Base-by-base conservation (phyloP, 2,113 vertebrate species). In the Seriola dumerili region DNA sequence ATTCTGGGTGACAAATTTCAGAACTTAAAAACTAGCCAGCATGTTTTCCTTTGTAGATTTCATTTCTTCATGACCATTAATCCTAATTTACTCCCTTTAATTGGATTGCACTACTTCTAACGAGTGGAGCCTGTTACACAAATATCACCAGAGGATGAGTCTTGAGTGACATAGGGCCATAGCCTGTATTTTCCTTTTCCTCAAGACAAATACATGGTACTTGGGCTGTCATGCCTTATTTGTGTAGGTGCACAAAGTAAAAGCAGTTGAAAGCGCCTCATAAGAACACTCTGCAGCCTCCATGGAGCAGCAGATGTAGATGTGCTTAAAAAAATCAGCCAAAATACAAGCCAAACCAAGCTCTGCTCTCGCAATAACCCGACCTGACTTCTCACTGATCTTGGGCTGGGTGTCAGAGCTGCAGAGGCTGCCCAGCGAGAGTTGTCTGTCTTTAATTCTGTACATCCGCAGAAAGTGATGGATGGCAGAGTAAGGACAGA, bases 401-500 rank as follows among this genome's bases (percentile, higher is more conserved):
- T 76, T 10, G 32, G 44, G 57, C 46, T 32, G 19, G 38, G 57
- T 69, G 57, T 34, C 66, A 79, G 48, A 68, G 65, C 48, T 55
- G 17, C 44, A n/a, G 65, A 38, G 48, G 55, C 61, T 70, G 46
- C 67, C 57, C 58, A 44, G 80, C 34, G 61, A 81, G 72, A 75
- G 65, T 65, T 85, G 80, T 81, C 83, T 66, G 69, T 79, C 77
- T 88, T 81, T 76, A 78, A 85, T 88, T 84, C 84, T 78, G 62
- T 78, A 67, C 76, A 58, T 81, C 81, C 72, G 70, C 44, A 83
- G 78, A 52, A 73, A 61, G 57, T 91, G 91, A 94, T 89, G 85
- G 88, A 94, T 95, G 83, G 71, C 79, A 61, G 65, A 65, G 63
- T 78, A 55, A 86, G 81, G 84, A 89, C 78, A 80, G 71, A 90